A percentile compares a stretch with the other conserved stretches of the same genome.
Evolutionary conservation across 1,140 invertebrate species (phyloP).

Genomic region (Saccostrea echinata): DNA sequence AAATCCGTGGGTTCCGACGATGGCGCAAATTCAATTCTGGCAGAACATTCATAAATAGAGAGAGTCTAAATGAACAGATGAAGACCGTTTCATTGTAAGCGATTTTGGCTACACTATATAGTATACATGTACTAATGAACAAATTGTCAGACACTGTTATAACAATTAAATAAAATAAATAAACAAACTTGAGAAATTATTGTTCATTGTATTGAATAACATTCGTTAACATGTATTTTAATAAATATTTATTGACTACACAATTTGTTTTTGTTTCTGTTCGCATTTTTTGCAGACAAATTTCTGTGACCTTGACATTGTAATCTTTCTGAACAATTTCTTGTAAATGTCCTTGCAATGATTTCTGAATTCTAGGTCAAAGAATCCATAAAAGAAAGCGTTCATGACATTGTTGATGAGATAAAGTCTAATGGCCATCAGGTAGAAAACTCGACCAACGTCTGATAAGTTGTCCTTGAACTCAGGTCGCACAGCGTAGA

Average conservation of each 20-base stretch:
- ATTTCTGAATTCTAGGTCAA: conserved; percentile 57
- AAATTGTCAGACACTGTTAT: too few relatives aligned
- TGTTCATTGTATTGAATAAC: too few relatives aligned
- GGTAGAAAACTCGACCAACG: conserved; percentile 34
- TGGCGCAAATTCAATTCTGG: too few relatives aligned
- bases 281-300: conserved; percentile 15
- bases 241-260: background rate
- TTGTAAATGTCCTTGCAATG: conserved; percentile 54
- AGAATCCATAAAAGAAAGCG: conserved; percentile 54
- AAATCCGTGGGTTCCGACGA: too few relatives aligned
- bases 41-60: too few relatives aligned
- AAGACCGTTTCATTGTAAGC: too few relatives aligned
- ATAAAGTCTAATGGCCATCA: conserved; percentile 60
- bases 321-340: conserved; percentile 1
- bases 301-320: background rate
- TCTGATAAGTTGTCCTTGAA: conserved; percentile 44
- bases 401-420: conserved; percentile 56
- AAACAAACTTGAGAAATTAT: too few relatives aligned
- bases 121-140: too few relatives aligned
- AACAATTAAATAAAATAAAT: too few relatives aligned
- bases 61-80: too few relatives aligned
- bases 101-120: too few relatives aligned
- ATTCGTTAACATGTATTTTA: too few relatives aligned
- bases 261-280: background rate
- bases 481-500: conserved; percentile 24